Base-by-base conservation (phyloP, 2,113 vertebrate genomes). In the Ptilonorhynchus violaceus region DNA sequence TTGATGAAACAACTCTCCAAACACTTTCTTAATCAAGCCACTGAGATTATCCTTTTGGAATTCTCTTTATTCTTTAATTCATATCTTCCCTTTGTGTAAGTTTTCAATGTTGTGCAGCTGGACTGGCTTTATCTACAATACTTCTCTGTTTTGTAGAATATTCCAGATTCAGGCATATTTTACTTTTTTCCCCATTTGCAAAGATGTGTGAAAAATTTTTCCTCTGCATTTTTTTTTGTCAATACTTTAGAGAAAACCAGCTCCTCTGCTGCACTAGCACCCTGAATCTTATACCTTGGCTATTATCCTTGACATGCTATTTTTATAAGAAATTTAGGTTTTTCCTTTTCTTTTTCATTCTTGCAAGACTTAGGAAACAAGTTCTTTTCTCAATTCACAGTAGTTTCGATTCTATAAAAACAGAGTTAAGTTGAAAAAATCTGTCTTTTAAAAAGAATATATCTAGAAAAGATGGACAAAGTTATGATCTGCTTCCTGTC, bases 181-280 rank as follows among this genome's bases (percentile, higher is more conserved):
- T 31, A 11, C 6, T 72, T 91, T 64, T 53, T 15, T 2, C 13
- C 4, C 6, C 8, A 17, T 23, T 62, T 50, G 4, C 5, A 80
- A 68, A 68, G 7, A 33, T 44, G 12, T 25, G 7, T n/a, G 8
- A 52, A 90, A 88, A 69, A 18, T 74, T 4, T 17, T 78, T 39
- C 24, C 44, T 88, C 42, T 63, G 5, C 7, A 42, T 10, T 28
- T 35, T 46, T 85, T 75, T 70, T 47, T 4, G 5, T 5, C 14
- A 41, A 16, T 53, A 44, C 0, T 58, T 81, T 27, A 58, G 6
- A 70, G 5, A 88, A 79, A 79, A 22, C 2, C 15, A 49, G 2
- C 0, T 1, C 4, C 16, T 66, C 5, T 49, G 39, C 1, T 4
- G 8, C 5, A 68, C 3, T 3, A 30, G 9, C 23, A 37, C 10